A percentile compares a stretch with the other conserved stretches of the same genome.
Evolutionary conservation across 2,797 vertebrate species (phyloP).

Genomic region (Anguilla obscura): DNA sequence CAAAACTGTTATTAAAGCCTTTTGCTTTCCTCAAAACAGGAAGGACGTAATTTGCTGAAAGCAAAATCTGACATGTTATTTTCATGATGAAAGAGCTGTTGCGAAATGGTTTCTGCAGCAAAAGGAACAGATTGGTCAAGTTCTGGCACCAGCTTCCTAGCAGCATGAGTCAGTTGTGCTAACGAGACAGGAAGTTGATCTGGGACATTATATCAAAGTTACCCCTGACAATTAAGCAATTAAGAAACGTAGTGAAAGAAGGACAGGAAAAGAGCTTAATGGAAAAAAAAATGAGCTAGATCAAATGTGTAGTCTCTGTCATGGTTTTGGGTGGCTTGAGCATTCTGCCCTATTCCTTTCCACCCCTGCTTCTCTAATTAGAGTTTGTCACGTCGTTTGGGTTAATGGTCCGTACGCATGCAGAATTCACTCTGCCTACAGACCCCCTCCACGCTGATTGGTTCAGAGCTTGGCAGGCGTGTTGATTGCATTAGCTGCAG

Average conservation of each 20-base stretch:
- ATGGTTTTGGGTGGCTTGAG: no score
- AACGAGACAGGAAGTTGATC: background rate
- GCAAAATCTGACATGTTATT: conserved; percentile 32
- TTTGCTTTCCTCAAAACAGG: conserved; percentile 25
- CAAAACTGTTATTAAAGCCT: conserved; percentile 6
- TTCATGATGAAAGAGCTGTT: conserved; percentile 43
- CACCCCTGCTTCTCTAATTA: no score
- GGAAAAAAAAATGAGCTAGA: background rate
- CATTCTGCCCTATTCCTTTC: no score
- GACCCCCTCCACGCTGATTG: no score
- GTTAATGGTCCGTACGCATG: no score
- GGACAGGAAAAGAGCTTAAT: background rate
- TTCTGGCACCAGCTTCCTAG: conserved; percentile 37
- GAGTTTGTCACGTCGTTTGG: no score
- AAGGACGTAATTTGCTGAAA: conserved; percentile 30
- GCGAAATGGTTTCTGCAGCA: conserved; percentile 37
- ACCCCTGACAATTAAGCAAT: background rate
- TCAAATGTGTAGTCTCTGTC: background rate
- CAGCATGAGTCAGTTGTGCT: conserved; percentile 5
- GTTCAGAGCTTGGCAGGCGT: no score
- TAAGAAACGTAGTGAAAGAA: background rate
- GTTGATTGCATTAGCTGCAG: no score
- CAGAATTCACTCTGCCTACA: no score
- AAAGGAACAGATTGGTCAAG: conserved; percentile 29
- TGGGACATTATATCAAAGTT: background rate